A percentile compares a stretch with the other conserved stretches of the same genome.
phyloP scores from a whole-genome alignment of 1,140 invertebrate genomes.

The Sycophaga agraensis region DNA sequence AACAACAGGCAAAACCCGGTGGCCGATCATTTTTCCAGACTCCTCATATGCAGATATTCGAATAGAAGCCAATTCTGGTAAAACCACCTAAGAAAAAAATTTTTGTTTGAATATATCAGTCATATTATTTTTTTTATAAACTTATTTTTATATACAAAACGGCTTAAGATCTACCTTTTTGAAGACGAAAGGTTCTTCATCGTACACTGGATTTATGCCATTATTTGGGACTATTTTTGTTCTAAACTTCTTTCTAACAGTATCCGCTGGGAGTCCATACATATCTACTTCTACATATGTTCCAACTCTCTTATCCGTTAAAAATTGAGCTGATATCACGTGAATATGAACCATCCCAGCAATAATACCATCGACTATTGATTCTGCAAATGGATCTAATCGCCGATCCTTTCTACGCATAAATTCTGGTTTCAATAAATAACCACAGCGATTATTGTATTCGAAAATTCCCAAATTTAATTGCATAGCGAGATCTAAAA shows the following conservation, averaged over 20 bases:
- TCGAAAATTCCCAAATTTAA: constrained; percentile 98
- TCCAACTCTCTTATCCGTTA: constrained; percentile 93
- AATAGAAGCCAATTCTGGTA: constrained; percentile 94
- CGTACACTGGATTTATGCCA: constrained; percentile 94
- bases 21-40: constrained; percentile 89
- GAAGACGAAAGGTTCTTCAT: constrained; percentile 97
- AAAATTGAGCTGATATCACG: constrained; percentile 88
- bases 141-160: not conserved
- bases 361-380: constrained; percentile 98
- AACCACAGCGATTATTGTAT: constrained; percentile 95
- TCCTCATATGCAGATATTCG: constrained; percentile 97
- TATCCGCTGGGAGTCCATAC: constrained; percentile 98
- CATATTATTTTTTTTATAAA: not conserved
- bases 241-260: constrained; percentile 93
- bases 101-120: not conserved
- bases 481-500: constrained; percentile 92
- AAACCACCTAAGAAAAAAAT: constrained; percentile 83
- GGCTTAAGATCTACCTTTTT: constrained; percentile 76
- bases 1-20: constrained; percentile 93
- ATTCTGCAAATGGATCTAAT: constrained; percentile 98
- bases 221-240: constrained; percentile 93
- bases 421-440: constrained; percentile 96
- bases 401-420: constrained; percentile 93
- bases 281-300: constrained; percentile 99
- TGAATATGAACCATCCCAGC: constrained; percentile 93